These are phyloP conservation scores for Poecilobothrus nobilitatus DNA, from an alignment of 2,888 invertebrate genomes.

Conservation along the genomic window DNA sequence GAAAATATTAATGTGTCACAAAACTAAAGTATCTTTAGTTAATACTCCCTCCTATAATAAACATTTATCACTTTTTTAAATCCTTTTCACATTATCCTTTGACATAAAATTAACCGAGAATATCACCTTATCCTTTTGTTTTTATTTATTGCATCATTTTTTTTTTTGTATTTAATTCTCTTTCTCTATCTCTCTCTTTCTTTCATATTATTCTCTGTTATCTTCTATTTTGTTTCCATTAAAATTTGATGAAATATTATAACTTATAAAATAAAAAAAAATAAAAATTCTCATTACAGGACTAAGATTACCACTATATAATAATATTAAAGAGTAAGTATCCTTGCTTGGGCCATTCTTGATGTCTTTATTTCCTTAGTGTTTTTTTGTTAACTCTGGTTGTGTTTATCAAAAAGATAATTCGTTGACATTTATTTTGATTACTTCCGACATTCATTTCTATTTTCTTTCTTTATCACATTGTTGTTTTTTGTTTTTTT, in stretches of 20 bases:
- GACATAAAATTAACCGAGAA: not conserved
- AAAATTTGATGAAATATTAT: no score
- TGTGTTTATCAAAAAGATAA: not conserved
- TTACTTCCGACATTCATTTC: constrained; percentile 9
- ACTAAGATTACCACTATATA: not conserved
- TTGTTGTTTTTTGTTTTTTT: not conserved
- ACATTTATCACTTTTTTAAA: not conserved
- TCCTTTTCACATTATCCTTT: not conserved
- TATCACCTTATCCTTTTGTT: constrained; percentile 4
- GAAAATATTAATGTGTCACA: no score
- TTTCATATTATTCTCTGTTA: not conserved
- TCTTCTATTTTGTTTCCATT: not conserved
- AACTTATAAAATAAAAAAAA: no score
- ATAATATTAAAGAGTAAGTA: not conserved
- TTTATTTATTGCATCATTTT: not conserved
- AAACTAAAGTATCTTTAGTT: no score
- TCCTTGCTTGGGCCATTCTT: not conserved
- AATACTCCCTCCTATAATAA: not conserved
- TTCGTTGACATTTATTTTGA: constrained; percentile 10
- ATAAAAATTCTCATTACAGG: no score
- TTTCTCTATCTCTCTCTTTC: not conserved
- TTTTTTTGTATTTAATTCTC: not conserved
- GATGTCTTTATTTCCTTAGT: not conserved
- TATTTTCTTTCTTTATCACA: not conserved
- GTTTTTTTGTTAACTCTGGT: not conserved